These are phyloP conservation scores for Rhagonycha fulva DNA, from an alignment of 2,888 invertebrate species.

Conservation along the genomic window DNA sequence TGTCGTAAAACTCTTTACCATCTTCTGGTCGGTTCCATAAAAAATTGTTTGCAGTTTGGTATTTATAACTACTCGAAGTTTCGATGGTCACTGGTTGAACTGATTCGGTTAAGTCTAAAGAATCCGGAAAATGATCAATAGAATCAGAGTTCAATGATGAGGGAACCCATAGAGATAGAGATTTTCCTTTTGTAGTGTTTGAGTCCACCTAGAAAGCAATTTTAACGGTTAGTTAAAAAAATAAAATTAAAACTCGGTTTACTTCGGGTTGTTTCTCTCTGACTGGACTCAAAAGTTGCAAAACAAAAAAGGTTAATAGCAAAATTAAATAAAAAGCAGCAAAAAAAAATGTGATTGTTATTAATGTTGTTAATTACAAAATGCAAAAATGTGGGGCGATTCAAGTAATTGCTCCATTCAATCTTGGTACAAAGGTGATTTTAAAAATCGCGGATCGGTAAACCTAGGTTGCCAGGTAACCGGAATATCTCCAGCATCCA, in stretches of 20 bases:
- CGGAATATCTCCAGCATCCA: too few species aligned
- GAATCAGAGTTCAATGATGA: slow-evolving; percentile 51
- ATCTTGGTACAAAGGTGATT: not conserved
- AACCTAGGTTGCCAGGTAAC: too few species aligned
- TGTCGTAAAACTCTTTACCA: slow-evolving; percentile 64
- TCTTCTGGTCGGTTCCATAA: slow-evolving; percentile 59
- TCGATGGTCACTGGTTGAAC: slow-evolving; percentile 47
- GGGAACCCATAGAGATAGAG: slow-evolving; percentile 55
- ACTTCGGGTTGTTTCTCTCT: slow-evolving; percentile 4
- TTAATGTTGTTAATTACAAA: not conserved
- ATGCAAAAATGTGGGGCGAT: not conserved
- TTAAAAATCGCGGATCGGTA: too few species aligned
- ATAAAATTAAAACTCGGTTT: not conserved
- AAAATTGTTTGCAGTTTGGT: slow-evolving; percentile 59
- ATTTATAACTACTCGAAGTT: slow-evolving; percentile 44
- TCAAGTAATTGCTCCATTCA: not conserved
- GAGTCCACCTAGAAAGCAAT: slow-evolving; percentile 33
- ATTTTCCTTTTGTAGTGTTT: slow-evolving; percentile 50
- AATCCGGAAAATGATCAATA: slow-evolving; percentile 56
- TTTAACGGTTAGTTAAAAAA: not conserved
- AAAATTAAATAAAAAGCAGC: slow-evolving; percentile 19
- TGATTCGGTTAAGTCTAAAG: slow-evolving; percentile 54
- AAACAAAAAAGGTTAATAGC: slow-evolving; percentile 14
- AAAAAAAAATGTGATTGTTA: not conserved
- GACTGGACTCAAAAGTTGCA: slow-evolving; percentile 2